phyloP scores from a whole-genome alignment of 2,113 vertebrate species.

The Natator depressus region DNA sequence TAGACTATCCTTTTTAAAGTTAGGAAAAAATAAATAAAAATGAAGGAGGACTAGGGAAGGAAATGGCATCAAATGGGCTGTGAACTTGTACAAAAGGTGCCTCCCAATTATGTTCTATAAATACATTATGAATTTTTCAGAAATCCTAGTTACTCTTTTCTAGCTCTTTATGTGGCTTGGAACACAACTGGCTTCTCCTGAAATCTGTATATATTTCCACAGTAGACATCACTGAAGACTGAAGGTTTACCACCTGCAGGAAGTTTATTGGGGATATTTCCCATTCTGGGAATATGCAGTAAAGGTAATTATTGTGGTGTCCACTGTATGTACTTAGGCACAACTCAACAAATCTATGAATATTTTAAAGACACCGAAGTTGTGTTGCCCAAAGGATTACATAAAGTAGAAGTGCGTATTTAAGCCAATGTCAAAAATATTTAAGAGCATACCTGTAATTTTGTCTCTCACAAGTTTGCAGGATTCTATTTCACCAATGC shows the following conservation, averaged over 20 bases:
- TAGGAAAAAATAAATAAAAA: fast-evolving
- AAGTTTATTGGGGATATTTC: fast-evolving
- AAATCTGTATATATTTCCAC: background rate
- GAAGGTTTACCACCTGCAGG: background rate
- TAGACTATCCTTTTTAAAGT: background rate
- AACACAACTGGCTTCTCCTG: fast-evolving
- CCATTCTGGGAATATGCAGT: background rate
- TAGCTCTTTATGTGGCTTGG: fast-evolving
- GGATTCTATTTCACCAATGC: slow-evolving; percentile 99
- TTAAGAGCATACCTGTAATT: slow-evolving; percentile 91
- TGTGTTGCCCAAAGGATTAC: background rate
- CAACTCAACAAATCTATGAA: background rate
- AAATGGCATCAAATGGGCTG: background rate
- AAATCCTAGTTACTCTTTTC: fast-evolving
- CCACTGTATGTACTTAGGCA: background rate
- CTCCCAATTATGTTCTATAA: background rate
- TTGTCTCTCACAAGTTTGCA: slow-evolving; percentile 99
- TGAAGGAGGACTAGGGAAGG: background rate
- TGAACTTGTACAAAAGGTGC: background rate
- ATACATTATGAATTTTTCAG: background rate
- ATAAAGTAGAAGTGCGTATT: fast-evolving
- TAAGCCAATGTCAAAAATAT: fast-evolving
- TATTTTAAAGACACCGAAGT: background rate
- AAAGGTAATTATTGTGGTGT: background rate
- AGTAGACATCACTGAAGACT: fast-evolving